These are phyloP conservation scores for Rhagologus leucostigma DNA, from an alignment of 2,113 vertebrate genomes.

Conservation along the genomic window DNA sequence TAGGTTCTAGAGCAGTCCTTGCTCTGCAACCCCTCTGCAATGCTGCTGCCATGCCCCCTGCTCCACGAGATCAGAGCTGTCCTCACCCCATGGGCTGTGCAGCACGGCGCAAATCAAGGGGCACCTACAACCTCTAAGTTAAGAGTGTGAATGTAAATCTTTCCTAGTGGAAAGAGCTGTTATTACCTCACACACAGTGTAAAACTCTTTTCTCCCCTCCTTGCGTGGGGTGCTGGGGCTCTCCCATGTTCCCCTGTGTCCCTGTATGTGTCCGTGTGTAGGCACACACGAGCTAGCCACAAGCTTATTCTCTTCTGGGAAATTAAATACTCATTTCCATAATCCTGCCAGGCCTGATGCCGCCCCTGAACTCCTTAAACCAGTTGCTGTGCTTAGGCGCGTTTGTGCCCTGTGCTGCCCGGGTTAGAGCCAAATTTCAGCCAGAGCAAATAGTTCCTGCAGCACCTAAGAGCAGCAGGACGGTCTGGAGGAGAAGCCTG, in stretches of 20 bases:
- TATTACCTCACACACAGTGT: accelerated
- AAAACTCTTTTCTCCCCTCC: background rate
- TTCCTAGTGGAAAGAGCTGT: background rate
- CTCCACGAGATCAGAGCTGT: accelerated
- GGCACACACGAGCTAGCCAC: background rate
- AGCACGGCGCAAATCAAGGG: accelerated
- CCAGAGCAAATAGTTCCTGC: background rate
- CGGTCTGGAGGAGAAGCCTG: background rate
- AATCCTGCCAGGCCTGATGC: background rate
- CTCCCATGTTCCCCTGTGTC: accelerated
- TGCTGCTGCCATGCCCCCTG: accelerated
- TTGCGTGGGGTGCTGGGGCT: accelerated
- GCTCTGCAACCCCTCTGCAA: accelerated
- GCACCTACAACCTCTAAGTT: accelerated
- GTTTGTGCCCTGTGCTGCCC: background rate
- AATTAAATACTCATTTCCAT: conserved; percentile 1
- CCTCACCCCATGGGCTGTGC: background rate
- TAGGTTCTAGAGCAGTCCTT: background rate
- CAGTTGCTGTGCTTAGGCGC: background rate
- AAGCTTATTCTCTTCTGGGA: background rate
- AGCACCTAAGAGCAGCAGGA: background rate
- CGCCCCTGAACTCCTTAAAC: background rate
- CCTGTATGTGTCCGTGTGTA: accelerated
- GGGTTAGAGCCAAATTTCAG: background rate
- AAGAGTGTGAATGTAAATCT: background rate